Conservation (phyloP, 2,888 invertebrate genomes). For the Coenonympha arcania region DNA sequence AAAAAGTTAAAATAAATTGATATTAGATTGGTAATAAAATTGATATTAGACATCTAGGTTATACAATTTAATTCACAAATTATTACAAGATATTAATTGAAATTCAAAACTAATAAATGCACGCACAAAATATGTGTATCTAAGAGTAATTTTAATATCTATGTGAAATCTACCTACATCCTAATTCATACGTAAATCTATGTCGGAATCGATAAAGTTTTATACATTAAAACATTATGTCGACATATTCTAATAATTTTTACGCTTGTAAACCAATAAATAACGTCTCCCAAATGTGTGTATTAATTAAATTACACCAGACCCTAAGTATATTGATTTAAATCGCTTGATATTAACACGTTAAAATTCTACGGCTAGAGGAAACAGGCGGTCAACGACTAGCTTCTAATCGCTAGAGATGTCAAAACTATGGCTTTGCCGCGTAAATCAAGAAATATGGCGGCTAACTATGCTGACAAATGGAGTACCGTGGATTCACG, state of each 20-base stretch:
- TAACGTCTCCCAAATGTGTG: constrained; percentile 3
- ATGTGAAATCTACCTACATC: no score
- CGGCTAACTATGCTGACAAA: constrained; percentile 25
- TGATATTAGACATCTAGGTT: no score
- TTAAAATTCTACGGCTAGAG: constrained; percentile 10
- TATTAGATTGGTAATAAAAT: no score
- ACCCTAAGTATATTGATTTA: constrained; percentile 15
- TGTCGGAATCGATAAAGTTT: no score
- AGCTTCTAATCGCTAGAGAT: constrained; percentile 17
- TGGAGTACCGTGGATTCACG: constrained; percentile 14
- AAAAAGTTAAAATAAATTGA: no score
- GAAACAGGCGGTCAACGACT: constrained; percentile 13
- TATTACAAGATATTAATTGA: no score
- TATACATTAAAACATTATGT: no score
- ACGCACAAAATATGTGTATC: no score
- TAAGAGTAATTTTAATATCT: no score
- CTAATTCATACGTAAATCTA: no score
- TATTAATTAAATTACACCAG: constrained; percentile 5
- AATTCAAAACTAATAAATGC: no score
- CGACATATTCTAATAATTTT: not conserved
- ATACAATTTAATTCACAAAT: no score
- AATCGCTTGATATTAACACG: constrained; percentile 15
- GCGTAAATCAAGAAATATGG: constrained; percentile 27
- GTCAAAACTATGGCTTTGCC: constrained; percentile 25
- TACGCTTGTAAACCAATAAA: constrained; percentile 9